phyloP scores from a whole-genome alignment of 2,113 vertebrate species.

The Calonectris borealis region DNA sequence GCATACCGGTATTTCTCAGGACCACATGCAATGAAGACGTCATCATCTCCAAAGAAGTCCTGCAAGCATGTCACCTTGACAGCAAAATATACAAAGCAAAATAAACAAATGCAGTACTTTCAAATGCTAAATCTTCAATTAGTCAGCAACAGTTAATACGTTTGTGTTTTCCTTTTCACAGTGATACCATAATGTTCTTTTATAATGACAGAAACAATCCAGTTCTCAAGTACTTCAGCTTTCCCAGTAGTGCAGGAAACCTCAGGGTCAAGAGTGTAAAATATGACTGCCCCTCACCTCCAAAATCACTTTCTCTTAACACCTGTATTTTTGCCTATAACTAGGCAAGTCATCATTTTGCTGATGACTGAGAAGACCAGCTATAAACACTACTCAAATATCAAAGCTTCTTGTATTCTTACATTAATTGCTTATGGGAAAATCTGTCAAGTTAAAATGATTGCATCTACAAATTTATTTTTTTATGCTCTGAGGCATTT shows the following conservation, averaged over 20 bases:
- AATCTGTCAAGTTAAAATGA: not conserved
- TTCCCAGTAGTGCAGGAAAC: not conserved
- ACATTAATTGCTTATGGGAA: not conserved
- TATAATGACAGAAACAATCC: not conserved
- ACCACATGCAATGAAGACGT: conserved; percentile 96
- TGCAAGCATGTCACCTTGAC: conserved; percentile 89
- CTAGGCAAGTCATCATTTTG: not conserved
- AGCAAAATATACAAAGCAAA: not conserved
- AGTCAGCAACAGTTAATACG: not conserved
- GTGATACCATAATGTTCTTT: not conserved
- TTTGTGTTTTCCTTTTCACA: not conserved
- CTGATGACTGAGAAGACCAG: not conserved
- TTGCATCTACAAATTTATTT: not conserved
- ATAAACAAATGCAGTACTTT: not conserved
- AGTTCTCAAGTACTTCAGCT: not conserved
- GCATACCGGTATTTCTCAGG: conserved; percentile 95
- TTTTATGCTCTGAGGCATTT: not conserved
- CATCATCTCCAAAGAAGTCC: conserved; percentile 98
- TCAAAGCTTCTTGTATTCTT: not conserved
- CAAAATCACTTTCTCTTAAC: not conserved
- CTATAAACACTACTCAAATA: not conserved
- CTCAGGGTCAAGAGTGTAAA: not conserved
- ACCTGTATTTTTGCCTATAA: not conserved
- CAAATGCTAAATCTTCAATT: not conserved
- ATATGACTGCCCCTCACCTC: not conserved